Evolutionary conservation across 2,888 invertebrate species (phyloP).

Genomic region (Linnaemya vulpina): DNA sequence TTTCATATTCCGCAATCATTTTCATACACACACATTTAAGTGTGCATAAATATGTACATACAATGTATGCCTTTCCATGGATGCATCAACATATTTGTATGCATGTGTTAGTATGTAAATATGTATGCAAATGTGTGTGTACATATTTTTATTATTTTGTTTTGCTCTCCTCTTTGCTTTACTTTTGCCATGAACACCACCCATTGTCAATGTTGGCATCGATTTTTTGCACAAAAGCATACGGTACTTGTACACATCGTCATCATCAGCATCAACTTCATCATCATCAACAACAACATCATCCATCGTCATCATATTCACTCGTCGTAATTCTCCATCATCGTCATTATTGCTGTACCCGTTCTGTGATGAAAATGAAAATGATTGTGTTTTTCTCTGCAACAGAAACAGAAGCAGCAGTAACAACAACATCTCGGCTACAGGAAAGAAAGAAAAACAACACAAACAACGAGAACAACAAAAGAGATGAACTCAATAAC

Average conservation of each 20-base stretch:
- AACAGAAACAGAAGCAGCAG: slow-evolving; percentile 41
- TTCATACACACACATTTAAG: background rate
- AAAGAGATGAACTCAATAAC: slow-evolving; percentile 61
- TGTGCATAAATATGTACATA: background rate
- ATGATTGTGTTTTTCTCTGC: slow-evolving; percentile 57
- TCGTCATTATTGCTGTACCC: slow-evolving; percentile 47
- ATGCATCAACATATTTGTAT: background rate
- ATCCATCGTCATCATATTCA: slow-evolving; percentile 36
- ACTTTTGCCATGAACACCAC: slow-evolving; percentile 72
- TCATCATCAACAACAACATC: slow-evolving; percentile 46
- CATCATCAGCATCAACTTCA: slow-evolving; percentile 32
- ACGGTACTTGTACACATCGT: slow-evolving; percentile 64
- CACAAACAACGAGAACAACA: slow-evolving; percentile 36
- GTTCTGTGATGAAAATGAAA: slow-evolving; percentile 66
- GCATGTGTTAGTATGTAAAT: background rate
- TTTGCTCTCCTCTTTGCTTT: slow-evolving; percentile 61
- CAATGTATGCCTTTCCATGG: background rate
- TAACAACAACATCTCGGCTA: slow-evolving; percentile 55
- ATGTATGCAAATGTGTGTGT: background rate
- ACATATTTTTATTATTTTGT: slow-evolving; percentile 56
- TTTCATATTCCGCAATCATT: background rate
- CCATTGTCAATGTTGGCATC: slow-evolving; percentile 75
- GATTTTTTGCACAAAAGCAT: slow-evolving; percentile 73
- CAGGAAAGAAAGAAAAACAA: slow-evolving; percentile 1
- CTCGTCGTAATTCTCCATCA: slow-evolving; percentile 33